phyloP scores from a whole-genome alignment of 2,888 invertebrate genomes.

The Auanema sp. region DNA sequence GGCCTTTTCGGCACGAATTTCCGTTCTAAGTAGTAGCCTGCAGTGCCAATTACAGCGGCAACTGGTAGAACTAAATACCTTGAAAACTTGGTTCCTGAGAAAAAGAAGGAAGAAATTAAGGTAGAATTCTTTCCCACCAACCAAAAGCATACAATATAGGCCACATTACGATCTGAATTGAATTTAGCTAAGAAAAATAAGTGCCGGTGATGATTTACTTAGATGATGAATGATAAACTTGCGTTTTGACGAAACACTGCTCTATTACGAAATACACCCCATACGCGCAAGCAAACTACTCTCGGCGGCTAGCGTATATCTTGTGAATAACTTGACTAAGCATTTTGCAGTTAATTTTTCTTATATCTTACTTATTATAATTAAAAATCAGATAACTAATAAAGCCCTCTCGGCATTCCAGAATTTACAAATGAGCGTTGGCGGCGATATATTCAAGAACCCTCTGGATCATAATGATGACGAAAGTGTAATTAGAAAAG shows the following conservation, averaged over 20 bases:
- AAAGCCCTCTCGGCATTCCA: no score
- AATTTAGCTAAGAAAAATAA: no score
- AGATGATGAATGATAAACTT: no score
- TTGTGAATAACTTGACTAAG: not conserved
- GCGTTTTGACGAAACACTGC: no score
- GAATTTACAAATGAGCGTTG: not conserved
- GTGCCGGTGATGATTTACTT: no score
- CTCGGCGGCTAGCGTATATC: not conserved
- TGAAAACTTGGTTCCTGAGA: conserved; percentile 20
- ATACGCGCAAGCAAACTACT: no score
- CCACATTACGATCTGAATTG: no score
- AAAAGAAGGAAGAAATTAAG: not conserved
- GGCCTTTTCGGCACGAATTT: conserved; percentile 21
- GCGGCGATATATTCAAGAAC: conserved; percentile 1
- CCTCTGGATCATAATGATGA: conserved; percentile 2
- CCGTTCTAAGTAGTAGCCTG: conserved; percentile 32
- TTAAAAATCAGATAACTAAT: no score
- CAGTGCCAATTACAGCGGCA: conserved; percentile 27
- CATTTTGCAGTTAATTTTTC: not conserved
- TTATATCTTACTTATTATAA: not conserved
- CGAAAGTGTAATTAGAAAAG: conserved; percentile 1
- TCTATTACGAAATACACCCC: no score
- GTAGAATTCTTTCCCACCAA: no score
- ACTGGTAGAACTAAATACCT: conserved; percentile 24
- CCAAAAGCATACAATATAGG: no score